Conservation (phyloP, 2,888 invertebrate species). For the Thysanoteuthis rhombus region DNA sequence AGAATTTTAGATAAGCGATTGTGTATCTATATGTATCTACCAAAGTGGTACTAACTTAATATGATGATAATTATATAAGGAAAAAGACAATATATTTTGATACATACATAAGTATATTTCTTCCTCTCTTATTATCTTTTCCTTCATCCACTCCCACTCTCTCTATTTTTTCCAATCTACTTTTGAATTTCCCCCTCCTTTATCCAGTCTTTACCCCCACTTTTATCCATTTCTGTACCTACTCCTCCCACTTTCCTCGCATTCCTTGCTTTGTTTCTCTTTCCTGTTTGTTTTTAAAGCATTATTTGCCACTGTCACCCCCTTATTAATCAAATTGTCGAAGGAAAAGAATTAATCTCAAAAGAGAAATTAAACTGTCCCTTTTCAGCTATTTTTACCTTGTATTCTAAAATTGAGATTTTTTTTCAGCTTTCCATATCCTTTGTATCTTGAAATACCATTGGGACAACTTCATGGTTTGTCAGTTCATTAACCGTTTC, state of each 20-base stretch:
- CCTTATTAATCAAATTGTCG: neutral
- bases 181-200: neutral
- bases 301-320: neutral
- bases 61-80: too few relatives aligned
- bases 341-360: neutral
- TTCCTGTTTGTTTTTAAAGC: neutral
- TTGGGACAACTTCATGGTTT: neutral
- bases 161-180: neutral
- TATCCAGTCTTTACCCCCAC: neutral
- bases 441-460: neutral
- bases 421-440: neutral
- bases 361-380: neutral
- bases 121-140: too few relatives aligned
- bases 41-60: too few relatives aligned
- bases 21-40: too few relatives aligned
- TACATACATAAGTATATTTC: too few relatives aligned
- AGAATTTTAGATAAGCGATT: too few relatives aligned
- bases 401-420: neutral
- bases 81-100: too few relatives aligned
- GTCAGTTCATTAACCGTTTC: neutral
- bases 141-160: neutral
- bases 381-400: neutral
- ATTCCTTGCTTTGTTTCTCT: neutral
- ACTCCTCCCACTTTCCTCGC: neutral
- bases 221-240: neutral